Base-by-base conservation (phyloP, 1,140 invertebrate genomes). In the Trachymyrmex septentrionalis region DNA sequence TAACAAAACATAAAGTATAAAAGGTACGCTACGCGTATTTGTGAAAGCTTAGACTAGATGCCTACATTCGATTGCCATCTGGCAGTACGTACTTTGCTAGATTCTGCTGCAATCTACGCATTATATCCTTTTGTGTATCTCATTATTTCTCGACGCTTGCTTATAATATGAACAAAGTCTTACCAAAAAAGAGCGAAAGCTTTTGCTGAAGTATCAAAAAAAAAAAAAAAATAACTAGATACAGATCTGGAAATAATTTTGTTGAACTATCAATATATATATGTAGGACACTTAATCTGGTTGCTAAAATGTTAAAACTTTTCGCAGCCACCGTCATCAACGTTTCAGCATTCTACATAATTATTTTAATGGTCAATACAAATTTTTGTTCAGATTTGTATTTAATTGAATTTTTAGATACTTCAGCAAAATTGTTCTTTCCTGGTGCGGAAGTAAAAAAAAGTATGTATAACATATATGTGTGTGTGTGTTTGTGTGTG, bases 1-100 rank as follows among this genome's bases (percentile, higher is more conserved):
- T 59, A 59, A 75, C 34, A n/a, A 61, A 75, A 59, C 16, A 44
- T 44, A 44, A 44, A 0, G 53, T 75, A 75, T 7, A 61, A 75
- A 75, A 75, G 30, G 38, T 24, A 61, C 12, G n/a, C 10, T 38
- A 48, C 12, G 14, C 66, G 21, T 69, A 69, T 48, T 59, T 61
- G n/a, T 57, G 6, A 14, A 61, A 59, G 55, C 72, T 75, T 75
- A 44, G 30, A 75, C 34, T 75, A 75, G 72, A 75, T 57, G 12
- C 9, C 38, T 44, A 34, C 19, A 57, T 55, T 34, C 34, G 34
- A 44, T 77, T 77, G 57, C 34, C 44, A 57, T 55, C 9, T 9
- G 72, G 2, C 10, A 55, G 1, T 71, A 21, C 19, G 30, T 6
- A 71, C 6, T 34, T 6, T 34, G 30, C 30, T 34, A 7, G 30